Conservation (phyloP, 2,888 invertebrate genomes). For the Drosophila melanocephala region DNA sequence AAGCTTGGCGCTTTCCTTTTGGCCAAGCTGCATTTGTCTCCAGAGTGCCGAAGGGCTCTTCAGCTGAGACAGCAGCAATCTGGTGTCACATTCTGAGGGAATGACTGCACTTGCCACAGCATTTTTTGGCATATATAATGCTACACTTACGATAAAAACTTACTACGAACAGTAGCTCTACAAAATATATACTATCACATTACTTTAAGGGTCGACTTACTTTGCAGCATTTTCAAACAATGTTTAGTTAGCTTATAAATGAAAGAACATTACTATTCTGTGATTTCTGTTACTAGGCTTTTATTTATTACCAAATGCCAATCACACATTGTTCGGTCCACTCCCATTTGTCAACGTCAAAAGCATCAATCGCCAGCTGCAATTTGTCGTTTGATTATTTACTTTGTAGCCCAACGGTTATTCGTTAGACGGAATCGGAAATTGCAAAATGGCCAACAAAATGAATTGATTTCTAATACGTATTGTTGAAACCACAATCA, state of each 20-base stretch:
- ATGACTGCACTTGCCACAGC: neutral
- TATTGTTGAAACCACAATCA: conserved; percentile 34
- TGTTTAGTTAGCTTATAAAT: neutral
- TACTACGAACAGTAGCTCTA: too few species aligned
- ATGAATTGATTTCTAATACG: conserved; percentile 78
- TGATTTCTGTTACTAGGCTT: conserved; percentile 7
- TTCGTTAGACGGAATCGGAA: conserved; percentile 59
- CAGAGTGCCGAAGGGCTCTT: neutral
- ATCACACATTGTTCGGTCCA: conserved; percentile 33
- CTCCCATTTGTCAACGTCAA: conserved; percentile 55
- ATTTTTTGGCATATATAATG: conserved; percentile 12
- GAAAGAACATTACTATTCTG: neutral
- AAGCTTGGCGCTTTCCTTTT: neutral
- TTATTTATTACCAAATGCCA: conserved; percentile 26
- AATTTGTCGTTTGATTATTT: conserved; percentile 72
- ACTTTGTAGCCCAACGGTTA: conserved; percentile 40
- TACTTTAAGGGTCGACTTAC: neutral
- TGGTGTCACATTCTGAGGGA: conserved; percentile 15
- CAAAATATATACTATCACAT: neutral
- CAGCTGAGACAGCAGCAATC: conserved; percentile 5
- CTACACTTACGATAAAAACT: conserved; percentile 6
- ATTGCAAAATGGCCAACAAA: conserved; percentile 73
- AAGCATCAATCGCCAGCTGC: conserved; percentile 62
- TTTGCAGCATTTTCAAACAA: neutral
- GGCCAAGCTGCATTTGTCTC: conserved; percentile 24